Base-by-base conservation (phyloP, 1,140 invertebrate species). In the Dreissena polymorpha region DNA sequence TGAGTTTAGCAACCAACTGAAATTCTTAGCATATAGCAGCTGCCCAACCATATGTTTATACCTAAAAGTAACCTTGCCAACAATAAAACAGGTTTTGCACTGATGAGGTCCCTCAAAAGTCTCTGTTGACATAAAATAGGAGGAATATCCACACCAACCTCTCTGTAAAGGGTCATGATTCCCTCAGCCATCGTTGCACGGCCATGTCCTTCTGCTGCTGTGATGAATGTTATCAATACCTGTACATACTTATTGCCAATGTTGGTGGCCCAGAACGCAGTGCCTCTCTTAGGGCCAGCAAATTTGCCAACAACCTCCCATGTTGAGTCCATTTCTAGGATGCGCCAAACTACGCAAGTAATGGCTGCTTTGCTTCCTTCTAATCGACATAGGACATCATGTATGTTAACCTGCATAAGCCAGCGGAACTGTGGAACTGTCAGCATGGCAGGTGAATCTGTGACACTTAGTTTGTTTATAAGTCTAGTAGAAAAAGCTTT, bases 241-340 rank as follows among this genome's bases (percentile, higher is more conserved):
- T 88, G 86, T 2, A 86, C 87, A 63, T 81, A 68, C 64, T 77
- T 60, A 51, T 77, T 77, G 1, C 74, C 74, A n/a, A 77, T 49
- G 63, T 77, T 77, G 14, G 84, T 86, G n/a, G 53, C 68, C 87
- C 87, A 88, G 3, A 21, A 10, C 0, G 86, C 83, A n/a, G 85
- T 87, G 0, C 70, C 74, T 7, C 53, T 49, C 1, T 18, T 29
- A 14, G 53, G 16, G 84, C 85, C 55, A 23, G 63, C 77, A 18
- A 83, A 49, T 27, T 85, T 81, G 21, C 64, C 68, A 0, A 73
- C 83, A 21, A 89, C 74, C 23, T 67, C 53, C 50, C 79, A 76
- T 0, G 73, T 68, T 10, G 88, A 89, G 73, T 88, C 88, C 67
- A 89, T 76, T 73, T 89, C 88, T 13, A 90, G 51, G n/a, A 88